phyloP scores from a whole-genome alignment of 1,140 invertebrate species.

The Polyergus mexicanus region DNA sequence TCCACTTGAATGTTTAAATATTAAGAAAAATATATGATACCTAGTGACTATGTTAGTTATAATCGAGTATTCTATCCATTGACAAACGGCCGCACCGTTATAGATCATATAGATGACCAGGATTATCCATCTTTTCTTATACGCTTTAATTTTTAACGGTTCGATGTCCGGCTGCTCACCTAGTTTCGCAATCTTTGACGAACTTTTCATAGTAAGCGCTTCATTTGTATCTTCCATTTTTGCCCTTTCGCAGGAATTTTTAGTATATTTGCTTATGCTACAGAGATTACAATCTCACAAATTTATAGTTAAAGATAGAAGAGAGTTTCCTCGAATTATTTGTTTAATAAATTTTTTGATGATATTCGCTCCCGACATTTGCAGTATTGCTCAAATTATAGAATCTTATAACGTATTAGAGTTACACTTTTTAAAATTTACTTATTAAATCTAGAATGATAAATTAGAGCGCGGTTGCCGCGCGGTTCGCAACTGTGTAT shows the following conservation, averaged over 20 bases:
- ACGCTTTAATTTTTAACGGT: constrained; percentile 75
- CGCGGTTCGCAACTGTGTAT: background rate
- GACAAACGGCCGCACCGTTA: constrained; percentile 86
- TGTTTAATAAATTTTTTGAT: background rate
- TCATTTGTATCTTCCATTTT: constrained; percentile 59
- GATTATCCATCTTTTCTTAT: constrained; percentile 88
- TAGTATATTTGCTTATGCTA: background rate
- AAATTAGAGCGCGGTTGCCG: background rate
- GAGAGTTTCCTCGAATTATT: background rate
- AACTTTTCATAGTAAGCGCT: constrained; percentile 31
- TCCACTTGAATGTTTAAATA: background rate
- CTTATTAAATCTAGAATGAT: background rate
- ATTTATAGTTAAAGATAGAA: background rate
- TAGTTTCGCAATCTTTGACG: background rate
- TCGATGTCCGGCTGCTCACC: background rate
- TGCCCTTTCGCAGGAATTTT: background rate
- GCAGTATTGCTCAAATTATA: background rate
- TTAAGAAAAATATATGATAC: constrained; percentile 64
- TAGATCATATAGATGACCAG: constrained; percentile 88
- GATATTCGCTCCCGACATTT: background rate
- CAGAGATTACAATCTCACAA: background rate
- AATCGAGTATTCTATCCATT: constrained; percentile 88
- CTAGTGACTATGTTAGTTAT: constrained; percentile 86
- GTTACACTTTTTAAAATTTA: background rate
- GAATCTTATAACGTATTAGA: background rate